These are phyloP conservation scores for Henricia sp. DNA, from an alignment of 53 echinoderm and acorn worm genomes.

Conservation along the genomic window DNA sequence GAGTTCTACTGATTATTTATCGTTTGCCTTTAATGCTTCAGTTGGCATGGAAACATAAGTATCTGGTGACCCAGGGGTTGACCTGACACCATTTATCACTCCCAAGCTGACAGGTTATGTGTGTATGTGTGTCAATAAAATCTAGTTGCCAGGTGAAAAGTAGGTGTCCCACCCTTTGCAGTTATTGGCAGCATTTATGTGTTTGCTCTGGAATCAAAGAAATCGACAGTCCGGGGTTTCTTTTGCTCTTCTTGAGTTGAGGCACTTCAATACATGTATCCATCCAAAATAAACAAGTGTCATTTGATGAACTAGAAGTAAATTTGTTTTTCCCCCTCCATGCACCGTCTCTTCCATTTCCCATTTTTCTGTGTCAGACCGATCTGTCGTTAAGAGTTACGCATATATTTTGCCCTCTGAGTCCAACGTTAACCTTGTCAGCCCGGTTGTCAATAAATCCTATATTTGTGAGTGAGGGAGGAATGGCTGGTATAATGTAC, in stretches of 20 bases:
- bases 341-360: neutral
- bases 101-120: slow-evolving; percentile 46
- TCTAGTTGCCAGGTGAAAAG: slow-evolving; percentile 16
- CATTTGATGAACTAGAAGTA: slow-evolving; percentile 48
- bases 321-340: slow-evolving; percentile 3
- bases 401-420: slow-evolving; percentile 19
- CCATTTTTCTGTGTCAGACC: neutral
- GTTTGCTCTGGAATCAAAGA: slow-evolving; percentile 1
- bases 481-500: neutral
- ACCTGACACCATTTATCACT: slow-evolving; percentile 57
- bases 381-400: neutral
- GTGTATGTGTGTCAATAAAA: slow-evolving; percentile 44
- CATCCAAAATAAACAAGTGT: slow-evolving; percentile 49
- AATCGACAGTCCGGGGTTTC: neutral
- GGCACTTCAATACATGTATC: slow-evolving; percentile 26
- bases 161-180: neutral
- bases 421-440: neutral
- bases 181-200: slow-evolving; percentile 33
- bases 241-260: neutral
- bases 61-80: slow-evolving; percentile 51
- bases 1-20: too few relatives aligned
- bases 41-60: slow-evolving; percentile 53
- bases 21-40: slow-evolving; percentile 17
- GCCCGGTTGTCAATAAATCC: slow-evolving; percentile 1
- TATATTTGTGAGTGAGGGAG: neutral